A percentile compares a stretch with the other conserved stretches of the same genome.
Conservation (phyloP, 2,113 vertebrate genomes). For the Ia io region DNA sequence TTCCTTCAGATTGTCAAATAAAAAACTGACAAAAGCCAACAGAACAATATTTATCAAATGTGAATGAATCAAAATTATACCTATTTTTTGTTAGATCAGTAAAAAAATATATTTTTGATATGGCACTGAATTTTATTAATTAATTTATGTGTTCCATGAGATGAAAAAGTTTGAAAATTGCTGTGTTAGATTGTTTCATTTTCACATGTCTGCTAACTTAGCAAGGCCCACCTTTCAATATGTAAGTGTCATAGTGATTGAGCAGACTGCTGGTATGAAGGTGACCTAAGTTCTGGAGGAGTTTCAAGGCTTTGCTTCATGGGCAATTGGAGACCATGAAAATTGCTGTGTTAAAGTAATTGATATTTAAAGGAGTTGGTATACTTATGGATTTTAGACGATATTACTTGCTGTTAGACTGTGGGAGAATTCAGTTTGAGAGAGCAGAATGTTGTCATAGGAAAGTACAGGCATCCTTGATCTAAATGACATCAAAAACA, state of each 20-base stretch:
- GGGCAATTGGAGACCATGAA: background rate
- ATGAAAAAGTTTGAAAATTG: background rate
- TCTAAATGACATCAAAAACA: background rate
- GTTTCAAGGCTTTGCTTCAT: slow-evolving; percentile 29
- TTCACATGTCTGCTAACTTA: background rate
- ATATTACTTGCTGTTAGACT: background rate
- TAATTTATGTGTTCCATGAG: background rate
- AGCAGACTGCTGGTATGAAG: background rate
- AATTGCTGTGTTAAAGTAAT: background rate
- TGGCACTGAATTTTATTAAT: background rate
- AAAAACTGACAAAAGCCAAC: background rate
- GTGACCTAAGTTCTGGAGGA: slow-evolving; percentile 25
- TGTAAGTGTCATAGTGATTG: background rate
- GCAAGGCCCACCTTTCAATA: background rate
- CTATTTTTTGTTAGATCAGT: background rate
- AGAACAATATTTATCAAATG: background rate
- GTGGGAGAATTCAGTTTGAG: background rate
- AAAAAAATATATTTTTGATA: background rate
- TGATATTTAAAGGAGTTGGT: background rate
- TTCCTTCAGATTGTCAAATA: background rate
- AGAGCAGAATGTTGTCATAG: background rate
- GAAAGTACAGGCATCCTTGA: background rate
- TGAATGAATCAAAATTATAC: background rate
- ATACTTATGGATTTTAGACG: background rate
- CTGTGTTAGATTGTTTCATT: background rate